Conservation (phyloP, 2,113 vertebrate genomes). For the Fregetta grallaria region DNA sequence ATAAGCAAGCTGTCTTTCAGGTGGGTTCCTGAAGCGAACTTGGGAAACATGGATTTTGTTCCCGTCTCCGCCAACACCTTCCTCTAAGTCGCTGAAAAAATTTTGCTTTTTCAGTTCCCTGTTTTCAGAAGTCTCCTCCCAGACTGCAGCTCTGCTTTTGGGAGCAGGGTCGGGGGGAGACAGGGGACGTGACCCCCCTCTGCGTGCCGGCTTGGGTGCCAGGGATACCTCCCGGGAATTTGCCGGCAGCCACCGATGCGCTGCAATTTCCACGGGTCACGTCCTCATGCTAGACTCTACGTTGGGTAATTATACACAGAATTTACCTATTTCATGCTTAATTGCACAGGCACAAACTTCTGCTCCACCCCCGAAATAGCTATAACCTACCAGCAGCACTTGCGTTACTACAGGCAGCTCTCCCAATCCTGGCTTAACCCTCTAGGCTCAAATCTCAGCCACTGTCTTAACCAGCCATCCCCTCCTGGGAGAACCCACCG, state of each 20-base stretch:
- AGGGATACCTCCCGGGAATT: background rate
- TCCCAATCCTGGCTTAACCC: background rate
- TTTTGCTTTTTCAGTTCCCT: fast-evolving
- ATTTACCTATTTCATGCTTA: conserved; percentile 63
- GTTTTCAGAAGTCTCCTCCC: background rate
- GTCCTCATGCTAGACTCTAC: background rate
- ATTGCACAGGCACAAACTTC: conserved; percentile 43
- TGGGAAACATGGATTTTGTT: background rate
- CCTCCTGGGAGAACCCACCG: background rate
- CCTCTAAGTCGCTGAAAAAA: background rate
- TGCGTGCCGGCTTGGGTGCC: fast-evolving
- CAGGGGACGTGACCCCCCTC: background rate
- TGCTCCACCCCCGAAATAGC: background rate
- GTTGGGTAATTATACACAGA: conserved; percentile 42
- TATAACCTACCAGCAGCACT: background rate
- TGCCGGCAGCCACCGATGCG: fast-evolving
- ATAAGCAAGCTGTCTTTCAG: background rate
- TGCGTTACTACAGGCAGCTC: background rate
- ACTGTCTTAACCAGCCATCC: background rate
- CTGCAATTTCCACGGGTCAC: conserved; percentile 1
- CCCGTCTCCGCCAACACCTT: background rate
- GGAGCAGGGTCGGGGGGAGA: background rate
- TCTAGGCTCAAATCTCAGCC: background rate
- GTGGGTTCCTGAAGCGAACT: background rate
- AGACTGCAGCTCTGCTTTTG: background rate